Conservation (phyloP, 2,113 vertebrate genomes). For the Opisthocomus hoazin region DNA sequence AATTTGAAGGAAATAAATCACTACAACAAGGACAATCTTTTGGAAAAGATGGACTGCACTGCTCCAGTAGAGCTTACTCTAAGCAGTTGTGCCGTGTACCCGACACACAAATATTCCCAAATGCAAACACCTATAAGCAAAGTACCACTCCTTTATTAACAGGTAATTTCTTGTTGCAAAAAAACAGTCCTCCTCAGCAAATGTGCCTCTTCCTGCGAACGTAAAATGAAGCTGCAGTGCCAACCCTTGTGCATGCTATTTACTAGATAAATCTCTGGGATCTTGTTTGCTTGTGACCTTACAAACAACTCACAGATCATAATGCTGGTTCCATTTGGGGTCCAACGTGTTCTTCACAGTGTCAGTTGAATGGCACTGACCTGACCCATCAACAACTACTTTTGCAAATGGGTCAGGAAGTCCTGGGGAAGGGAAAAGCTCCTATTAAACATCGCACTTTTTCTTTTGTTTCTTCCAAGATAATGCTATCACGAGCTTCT, state of each 20-base stretch:
- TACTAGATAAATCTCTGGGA: not conserved
- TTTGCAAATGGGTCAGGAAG: slow-evolving; percentile 96
- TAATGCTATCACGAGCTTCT: not conserved
- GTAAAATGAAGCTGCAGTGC: not conserved
- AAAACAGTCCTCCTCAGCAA: not conserved
- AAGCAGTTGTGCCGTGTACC: not conserved
- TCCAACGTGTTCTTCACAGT: slow-evolving; percentile 98
- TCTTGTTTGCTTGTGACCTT: not conserved
- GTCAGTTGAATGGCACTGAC: slow-evolving; percentile 98
- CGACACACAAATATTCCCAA: not conserved
- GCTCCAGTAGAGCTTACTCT: not conserved
- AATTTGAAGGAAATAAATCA: not conserved
- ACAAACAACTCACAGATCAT: slow-evolving; percentile 87
- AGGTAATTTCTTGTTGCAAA: not conserved
- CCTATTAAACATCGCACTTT: not conserved
- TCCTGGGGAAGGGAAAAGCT: slow-evolving; percentile 70
- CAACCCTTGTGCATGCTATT: not conserved
- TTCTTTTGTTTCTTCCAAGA: not conserved
- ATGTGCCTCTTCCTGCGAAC: not conserved
- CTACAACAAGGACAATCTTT: not conserved
- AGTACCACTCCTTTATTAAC: not conserved
- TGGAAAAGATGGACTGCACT: not conserved
- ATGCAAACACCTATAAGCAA: not conserved
- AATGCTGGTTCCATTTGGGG: slow-evolving; percentile 99
- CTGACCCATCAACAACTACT: slow-evolving; percentile 96